These are phyloP conservation scores for Antechinus flavipes DNA, from an alignment of 2,113 vertebrate species.

Conservation along the genomic window DNA sequence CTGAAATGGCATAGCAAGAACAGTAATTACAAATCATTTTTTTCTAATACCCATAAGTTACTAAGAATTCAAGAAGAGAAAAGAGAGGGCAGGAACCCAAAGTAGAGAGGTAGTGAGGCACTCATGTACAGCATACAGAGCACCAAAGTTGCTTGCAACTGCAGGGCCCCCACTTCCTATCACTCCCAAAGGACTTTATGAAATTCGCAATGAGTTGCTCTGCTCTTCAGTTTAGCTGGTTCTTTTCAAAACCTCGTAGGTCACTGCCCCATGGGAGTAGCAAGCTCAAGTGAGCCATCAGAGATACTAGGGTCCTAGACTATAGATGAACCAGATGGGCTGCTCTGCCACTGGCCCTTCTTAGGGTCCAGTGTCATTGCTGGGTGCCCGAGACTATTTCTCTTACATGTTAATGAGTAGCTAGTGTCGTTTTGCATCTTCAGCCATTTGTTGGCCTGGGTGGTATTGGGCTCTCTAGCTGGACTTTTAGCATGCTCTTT, in stretches of 20 bases:
- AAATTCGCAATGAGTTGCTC: background rate
- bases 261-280: too few relatives aligned
- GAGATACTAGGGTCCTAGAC: background rate
- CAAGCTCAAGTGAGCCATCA: too few relatives aligned
- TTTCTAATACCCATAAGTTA: background rate
- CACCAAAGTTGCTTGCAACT: background rate
- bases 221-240: background rate
- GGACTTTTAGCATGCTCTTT: background rate
- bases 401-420: background rate
- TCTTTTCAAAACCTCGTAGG: background rate
- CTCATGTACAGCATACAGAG: background rate
- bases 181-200: background rate
- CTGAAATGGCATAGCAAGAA: background rate
- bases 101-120: background rate
- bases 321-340: background rate
- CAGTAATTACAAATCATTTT: background rate
- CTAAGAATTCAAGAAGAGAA: background rate
- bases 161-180: background rate
- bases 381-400: background rate
- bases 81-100: background rate
- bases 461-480: background rate
- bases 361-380: background rate
- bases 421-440: background rate
- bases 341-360: background rate
- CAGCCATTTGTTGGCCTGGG: background rate